Percentiles rank a stretch among this genome's conserved stretches.
Conservation (phyloP, 92 coral and sea anemone species). For the Phenganax marumi region DNA sequence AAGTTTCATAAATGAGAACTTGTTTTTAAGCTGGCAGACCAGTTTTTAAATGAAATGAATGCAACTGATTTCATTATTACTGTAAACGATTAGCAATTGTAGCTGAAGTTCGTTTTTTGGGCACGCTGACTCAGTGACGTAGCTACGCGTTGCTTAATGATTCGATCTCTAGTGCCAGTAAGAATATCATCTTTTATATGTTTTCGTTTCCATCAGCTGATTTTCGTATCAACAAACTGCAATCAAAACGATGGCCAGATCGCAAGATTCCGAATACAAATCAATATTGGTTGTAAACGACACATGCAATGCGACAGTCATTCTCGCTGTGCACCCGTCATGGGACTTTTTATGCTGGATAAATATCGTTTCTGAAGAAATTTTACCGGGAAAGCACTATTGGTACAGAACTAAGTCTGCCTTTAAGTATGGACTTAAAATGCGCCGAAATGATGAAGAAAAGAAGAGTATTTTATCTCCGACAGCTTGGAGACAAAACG, state of each 20-base stretch:
- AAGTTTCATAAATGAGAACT: too few relatives aligned
- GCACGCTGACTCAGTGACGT: too few relatives aligned
- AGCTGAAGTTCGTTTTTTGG: too few relatives aligned
- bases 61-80: too few relatives aligned
- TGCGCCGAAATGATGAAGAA: background rate
- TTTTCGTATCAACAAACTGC: too few relatives aligned
- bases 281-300: constrained; percentile 21
- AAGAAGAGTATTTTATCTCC: background rate
- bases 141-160: too few relatives aligned
- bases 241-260: background rate
- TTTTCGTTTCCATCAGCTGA: too few relatives aligned
- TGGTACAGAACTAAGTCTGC: background rate
- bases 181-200: too few relatives aligned
- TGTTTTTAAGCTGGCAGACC: too few relatives aligned
- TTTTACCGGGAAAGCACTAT: constrained; percentile 1
- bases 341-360: constrained; percentile 18
- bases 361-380: background rate
- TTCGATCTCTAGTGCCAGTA: too few relatives aligned
- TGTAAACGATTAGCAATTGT: too few relatives aligned
- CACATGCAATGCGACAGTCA: constrained; percentile 7
- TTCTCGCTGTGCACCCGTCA: constrained; percentile 1
- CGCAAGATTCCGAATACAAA: constrained; percentile 14
- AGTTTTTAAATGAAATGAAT: too few relatives aligned
- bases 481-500: constrained; percentile 6
- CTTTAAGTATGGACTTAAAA: constrained; percentile 8